phyloP scores from a whole-genome alignment of 2,113 vertebrate species.

The Phaethon lepturus region DNA sequence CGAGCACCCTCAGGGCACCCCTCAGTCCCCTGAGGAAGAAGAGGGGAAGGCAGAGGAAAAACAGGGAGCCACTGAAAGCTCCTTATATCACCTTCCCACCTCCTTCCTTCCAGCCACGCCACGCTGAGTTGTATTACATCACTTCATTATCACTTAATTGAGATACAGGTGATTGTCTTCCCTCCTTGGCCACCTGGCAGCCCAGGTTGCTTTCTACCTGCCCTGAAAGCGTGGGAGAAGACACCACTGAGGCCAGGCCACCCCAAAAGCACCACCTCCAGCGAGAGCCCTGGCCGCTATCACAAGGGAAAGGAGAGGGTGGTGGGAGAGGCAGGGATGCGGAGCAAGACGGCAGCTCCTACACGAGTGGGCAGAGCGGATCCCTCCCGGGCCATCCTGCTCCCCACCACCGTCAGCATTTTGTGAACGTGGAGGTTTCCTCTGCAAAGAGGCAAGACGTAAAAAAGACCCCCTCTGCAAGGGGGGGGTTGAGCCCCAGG shows the following conservation, averaged over 20 bases:
- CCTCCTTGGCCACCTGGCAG: neutral
- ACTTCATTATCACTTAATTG: neutral
- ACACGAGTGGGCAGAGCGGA: neutral
- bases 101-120: neutral
- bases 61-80: rapidly evolving
- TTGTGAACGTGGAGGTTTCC: neutral
- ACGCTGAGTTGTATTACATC: neutral
- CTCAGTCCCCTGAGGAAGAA: neutral
- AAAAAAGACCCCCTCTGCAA: neutral
- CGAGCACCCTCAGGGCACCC: rapidly evolving
- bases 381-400: neutral
- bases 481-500: neutral
- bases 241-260: neutral
- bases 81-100: neutral
- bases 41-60: rapidly evolving
- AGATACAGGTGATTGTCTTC: neutral
- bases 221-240: neutral
- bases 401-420: rapidly evolving
- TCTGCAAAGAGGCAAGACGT: neutral
- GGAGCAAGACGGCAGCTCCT: neutral
- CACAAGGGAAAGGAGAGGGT: neutral
- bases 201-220: neutral
- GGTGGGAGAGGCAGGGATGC: neutral
- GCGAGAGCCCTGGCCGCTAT: neutral
- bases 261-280: neutral